Conservation (phyloP, 2,888 invertebrate genomes). For the Torymus tubicola region DNA sequence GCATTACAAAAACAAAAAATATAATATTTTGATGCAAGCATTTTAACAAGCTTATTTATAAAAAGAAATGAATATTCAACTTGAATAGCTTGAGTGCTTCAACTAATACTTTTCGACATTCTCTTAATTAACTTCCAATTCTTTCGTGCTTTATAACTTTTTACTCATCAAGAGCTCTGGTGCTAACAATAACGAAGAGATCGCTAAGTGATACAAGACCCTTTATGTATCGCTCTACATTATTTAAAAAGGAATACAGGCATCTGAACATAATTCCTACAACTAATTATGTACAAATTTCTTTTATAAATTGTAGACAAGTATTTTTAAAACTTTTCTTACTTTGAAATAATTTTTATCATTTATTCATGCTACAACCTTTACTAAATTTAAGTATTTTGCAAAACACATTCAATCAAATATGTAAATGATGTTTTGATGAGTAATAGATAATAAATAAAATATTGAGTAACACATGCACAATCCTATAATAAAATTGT, state of each 20-base stretch:
- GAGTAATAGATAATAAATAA: too few relatives aligned
- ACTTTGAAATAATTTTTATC: constrained; percentile 44
- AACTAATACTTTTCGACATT: constrained; percentile 51
- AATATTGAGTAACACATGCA: constrained; percentile 14
- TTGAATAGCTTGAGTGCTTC: constrained; percentile 40
- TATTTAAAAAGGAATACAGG: constrained; percentile 47
- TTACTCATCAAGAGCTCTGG: constrained; percentile 51
- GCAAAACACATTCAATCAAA: too few relatives aligned
- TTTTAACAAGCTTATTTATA: constrained; percentile 44
- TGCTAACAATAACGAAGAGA: constrained; percentile 56
- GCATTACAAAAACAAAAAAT: constrained; percentile 44
- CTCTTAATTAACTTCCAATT: constrained; percentile 31
- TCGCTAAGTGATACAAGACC: constrained; percentile 51
- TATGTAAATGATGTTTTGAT: too few relatives aligned
- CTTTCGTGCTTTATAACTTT: constrained; percentile 34
- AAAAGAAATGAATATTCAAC: constrained; percentile 39
- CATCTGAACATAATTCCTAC: constrained; percentile 38
- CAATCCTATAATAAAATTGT: constrained; percentile 33
- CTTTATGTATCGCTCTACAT: constrained; percentile 49
- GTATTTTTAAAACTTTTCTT: constrained; percentile 10
- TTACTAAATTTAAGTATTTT: constrained; percentile 11
- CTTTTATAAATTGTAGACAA: constrained; percentile 37
- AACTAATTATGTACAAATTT: constrained; percentile 53
- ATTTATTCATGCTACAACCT: constrained; percentile 21
- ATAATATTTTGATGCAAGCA: constrained; percentile 50